Evolutionary conservation across 2,888 invertebrate genomes (phyloP).

Genomic region (Drosophila mettleri): DNA sequence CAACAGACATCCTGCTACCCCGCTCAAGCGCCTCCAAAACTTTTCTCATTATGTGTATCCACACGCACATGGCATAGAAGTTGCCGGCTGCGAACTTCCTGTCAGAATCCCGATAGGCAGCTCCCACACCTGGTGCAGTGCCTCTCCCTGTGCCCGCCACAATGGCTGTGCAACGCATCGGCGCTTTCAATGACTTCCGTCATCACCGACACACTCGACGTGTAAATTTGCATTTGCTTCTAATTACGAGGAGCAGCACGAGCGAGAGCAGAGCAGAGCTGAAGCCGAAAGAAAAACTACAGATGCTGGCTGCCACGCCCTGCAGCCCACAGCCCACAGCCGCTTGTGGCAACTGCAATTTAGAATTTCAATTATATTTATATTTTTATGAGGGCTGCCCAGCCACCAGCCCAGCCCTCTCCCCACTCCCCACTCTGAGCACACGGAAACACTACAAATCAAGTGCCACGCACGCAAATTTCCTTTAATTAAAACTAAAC

Average conservation of each 20-base stretch:
- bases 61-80: conserved; percentile 19
- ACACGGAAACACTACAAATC: conserved; percentile 74
- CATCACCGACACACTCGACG: conserved; percentile 65
- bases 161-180: conserved; percentile 54
- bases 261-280: conserved; percentile 19
- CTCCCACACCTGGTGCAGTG: background rate
- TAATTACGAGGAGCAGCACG: conserved; percentile 59
- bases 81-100: conserved; percentile 46
- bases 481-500: conserved; percentile 78
- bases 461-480: conserved; percentile 77
- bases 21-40: conserved; percentile 53
- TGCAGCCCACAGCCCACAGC: conserved; percentile 37
- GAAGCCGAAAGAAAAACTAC: conserved; percentile 24
- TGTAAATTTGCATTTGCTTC: conserved; percentile 78
- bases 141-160: conserved; percentile 8
- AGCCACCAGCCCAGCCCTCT: background rate
- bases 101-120: conserved; percentile 12
- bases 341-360: conserved; percentile 70
- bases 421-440: conserved; percentile 9
- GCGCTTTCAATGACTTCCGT: conserved; percentile 72
- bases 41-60: conserved; percentile 68
- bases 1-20: conserved; percentile 33
- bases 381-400: conserved; percentile 61
- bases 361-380: conserved; percentile 78
- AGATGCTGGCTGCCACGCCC: conserved; percentile 22